These are phyloP conservation scores for Nineta flava DNA, from an alignment of 2,888 invertebrate genomes.

Conservation along the genomic window DNA sequence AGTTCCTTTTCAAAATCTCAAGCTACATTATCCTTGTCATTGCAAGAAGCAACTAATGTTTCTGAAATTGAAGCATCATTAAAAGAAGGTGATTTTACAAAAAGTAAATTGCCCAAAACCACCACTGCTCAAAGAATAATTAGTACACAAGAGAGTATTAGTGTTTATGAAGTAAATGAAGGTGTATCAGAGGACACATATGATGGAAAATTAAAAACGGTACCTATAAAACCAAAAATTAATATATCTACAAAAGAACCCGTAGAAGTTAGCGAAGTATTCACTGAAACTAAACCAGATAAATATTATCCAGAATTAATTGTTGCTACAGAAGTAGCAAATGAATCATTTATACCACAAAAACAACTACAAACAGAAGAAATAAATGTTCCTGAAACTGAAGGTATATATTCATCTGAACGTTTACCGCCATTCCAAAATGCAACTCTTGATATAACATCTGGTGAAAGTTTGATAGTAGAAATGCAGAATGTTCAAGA, in stretches of 20 bases:
- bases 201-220: constrained; percentile 28
- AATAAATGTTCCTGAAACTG: constrained; percentile 49
- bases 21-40: constrained; percentile 38
- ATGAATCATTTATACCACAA: constrained; percentile 44
- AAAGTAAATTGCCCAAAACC: constrained; percentile 28
- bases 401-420: constrained; percentile 41
- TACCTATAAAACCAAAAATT: constrained; percentile 38
- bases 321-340: constrained; percentile 63
- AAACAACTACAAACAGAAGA: constrained; percentile 48
- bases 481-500: constrained; percentile 41
- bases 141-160: constrained; percentile 43
- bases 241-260: constrained; percentile 47
- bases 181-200: constrained; percentile 42
- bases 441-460: constrained; percentile 39
- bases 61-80: constrained; percentile 42
- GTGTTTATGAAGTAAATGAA: constrained; percentile 47
- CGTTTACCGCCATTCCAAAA: constrained; percentile 43
- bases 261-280: constrained; percentile 47
- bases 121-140: constrained; percentile 39
- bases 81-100: constrained; percentile 40
- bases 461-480: constrained; percentile 42
- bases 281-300: constrained; percentile 52
- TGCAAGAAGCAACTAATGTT: constrained; percentile 50
- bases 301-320: constrained; percentile 66
- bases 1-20: constrained; percentile 26